Conservation (phyloP, 1,140 invertebrate genomes). For the Micrasema minimum region DNA sequence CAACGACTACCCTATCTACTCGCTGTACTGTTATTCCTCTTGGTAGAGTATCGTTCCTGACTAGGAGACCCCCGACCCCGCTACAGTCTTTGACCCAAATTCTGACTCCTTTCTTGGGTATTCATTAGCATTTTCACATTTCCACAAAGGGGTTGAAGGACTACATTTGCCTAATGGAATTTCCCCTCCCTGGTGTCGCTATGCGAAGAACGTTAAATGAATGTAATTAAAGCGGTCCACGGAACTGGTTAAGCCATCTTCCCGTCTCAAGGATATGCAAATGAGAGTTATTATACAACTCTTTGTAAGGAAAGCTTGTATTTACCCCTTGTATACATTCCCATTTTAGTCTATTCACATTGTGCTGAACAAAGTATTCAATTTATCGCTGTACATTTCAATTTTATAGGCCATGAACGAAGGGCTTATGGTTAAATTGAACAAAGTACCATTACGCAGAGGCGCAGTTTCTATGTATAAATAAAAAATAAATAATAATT, state of each 20-base stretch:
- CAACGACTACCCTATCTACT: no score
- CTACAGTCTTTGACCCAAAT: slow-evolving; percentile 46
- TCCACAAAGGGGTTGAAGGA: slow-evolving; percentile 35
- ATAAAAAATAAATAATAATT: no score
- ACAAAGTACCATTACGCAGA: slow-evolving; percentile 21
- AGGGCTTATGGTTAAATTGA: slow-evolving; percentile 35
- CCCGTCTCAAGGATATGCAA: slow-evolving; percentile 50
- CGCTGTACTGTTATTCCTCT: no score
- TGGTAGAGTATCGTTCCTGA: slow-evolving; percentile 1
- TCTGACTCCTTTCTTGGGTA: slow-evolving; percentile 17
- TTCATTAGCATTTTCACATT: slow-evolving; percentile 43
- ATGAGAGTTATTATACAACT: slow-evolving; percentile 52
- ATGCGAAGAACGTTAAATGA: slow-evolving; percentile 51
- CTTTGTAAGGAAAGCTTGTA: slow-evolving; percentile 44
- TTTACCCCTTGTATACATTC: slow-evolving; percentile 27
- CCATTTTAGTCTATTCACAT: slow-evolving; percentile 24
- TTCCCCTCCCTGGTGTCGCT: slow-evolving; percentile 38
- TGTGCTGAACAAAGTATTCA: slow-evolving; percentile 43
- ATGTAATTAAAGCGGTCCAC: slow-evolving; percentile 51
- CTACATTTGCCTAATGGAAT: slow-evolving; percentile 51
- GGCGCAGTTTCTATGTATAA: slow-evolving; percentile 25
- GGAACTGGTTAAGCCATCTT: slow-evolving; percentile 47
- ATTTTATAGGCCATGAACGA: slow-evolving; percentile 44
- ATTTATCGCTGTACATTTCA: slow-evolving; percentile 43
- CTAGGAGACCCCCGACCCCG: slow-evolving; percentile 11